Evolutionary conservation across 2,113 vertebrate genomes (phyloP), one percentile per base, ranked within the genome.

Genomic region (Leptocoma aspasia): DNA sequence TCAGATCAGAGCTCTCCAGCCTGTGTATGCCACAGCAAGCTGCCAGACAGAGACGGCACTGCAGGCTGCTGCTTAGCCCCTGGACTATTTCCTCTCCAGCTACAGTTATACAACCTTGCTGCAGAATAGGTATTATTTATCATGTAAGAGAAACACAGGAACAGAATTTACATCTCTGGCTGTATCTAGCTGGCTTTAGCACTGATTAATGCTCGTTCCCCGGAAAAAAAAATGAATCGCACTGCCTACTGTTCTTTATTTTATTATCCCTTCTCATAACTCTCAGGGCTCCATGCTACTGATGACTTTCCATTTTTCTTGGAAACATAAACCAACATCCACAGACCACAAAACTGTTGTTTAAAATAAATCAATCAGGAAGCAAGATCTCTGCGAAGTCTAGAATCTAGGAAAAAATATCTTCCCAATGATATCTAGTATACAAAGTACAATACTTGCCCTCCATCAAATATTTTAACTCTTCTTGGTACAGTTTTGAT

Each of bases 401-500:
- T 68, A 89, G 30, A 78, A 76, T 66, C 53, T 57, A 83, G 44
- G 63, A 39, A 93, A 79, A 72, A 86, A 60, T 5, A 86, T 28
- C 69, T 86, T 82, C 33, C 39, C 41, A 87, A 80, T 31, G 71
- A 82, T 96, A 94, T 94, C 88, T 91, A 94, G 33, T 91, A 96
- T 47, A 97, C 76, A 76, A 96, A 97, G 79, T 83, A 97, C 80
- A 97, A 86, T 97, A 98, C 99, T 94, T 99, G 98, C 99, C 99
- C 99, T 97, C 99, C 99, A 96, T 99, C 99, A 97, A 99, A 99
- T 98, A 99, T 99, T 98, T 99, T 99, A 96, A 99, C 98, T 94
- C 99, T 98, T 96, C 99, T 98, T 54, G 99, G 99, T 96, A 99
- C 99, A 71, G 97, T 97, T 98, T 99, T 99, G 91, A 98, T 97